These are phyloP conservation scores for Elaphurus davidianus DNA, from an alignment of 2,113 vertebrate species.

Conservation along the genomic window DNA sequence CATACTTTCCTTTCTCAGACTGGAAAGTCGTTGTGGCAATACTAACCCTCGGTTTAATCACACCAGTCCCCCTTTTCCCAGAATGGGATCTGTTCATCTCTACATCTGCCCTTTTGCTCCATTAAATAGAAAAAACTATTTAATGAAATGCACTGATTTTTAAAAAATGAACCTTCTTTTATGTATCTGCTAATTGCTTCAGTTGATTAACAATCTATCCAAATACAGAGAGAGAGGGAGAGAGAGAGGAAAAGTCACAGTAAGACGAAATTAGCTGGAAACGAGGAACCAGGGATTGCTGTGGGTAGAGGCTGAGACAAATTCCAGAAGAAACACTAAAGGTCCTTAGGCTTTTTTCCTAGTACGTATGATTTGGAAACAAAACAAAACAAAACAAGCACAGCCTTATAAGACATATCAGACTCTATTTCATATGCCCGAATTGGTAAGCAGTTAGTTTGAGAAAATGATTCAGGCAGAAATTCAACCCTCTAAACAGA, in stretches of 20 bases:
- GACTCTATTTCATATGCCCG: not conserved
- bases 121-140: not conserved
- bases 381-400: not conserved
- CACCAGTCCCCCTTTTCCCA: not conserved
- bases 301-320: not conserved
- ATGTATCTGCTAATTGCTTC: not conserved
- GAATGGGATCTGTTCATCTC: not conserved
- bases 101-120: not conserved
- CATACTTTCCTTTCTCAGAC: fast-evolving
- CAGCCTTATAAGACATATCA: not conserved
- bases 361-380: not conserved
- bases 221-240: not conserved
- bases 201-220: not conserved
- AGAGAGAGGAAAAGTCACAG: too few species aligned
- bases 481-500: not conserved
- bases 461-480: not conserved
- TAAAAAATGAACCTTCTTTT: not conserved
- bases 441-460: not conserved
- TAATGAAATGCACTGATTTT: not conserved
- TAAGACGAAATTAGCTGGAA: not conserved
- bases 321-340: not conserved
- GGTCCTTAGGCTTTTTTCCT: not conserved
- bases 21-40: not conserved
- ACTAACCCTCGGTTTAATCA: too few species aligned
- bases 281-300: not conserved